phyloP scores from a whole-genome alignment of 1,140 invertebrate genomes.

The Paraescarpia echinospica region DNA sequence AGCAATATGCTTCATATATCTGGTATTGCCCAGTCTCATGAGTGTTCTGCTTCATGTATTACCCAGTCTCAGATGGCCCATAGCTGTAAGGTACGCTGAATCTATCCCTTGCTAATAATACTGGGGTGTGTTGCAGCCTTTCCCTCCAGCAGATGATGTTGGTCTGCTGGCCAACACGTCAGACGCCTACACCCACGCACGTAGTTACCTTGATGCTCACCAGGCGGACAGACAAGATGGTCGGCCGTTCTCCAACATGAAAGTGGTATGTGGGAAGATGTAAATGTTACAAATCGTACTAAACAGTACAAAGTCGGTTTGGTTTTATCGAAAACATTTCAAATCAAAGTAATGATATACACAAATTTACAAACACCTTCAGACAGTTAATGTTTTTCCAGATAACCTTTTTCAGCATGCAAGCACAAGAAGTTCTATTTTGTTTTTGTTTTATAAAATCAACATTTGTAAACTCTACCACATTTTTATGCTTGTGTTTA shows the following conservation, averaged over 20 bases:
- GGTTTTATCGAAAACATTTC: too few species aligned
- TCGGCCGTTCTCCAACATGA: constrained; percentile 23
- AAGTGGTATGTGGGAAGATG: constrained; percentile 31
- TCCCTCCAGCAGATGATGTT: constrained; percentile 62
- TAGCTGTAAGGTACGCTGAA: not conserved
- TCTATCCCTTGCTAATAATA: constrained; percentile 22
- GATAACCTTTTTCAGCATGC: too few species aligned
- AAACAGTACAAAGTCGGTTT: not conserved
- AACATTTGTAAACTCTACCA: too few species aligned
- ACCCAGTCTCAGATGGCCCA: too few species aligned
- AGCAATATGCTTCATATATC: too few species aligned
- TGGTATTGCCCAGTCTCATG: too few species aligned
- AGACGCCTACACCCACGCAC: constrained; percentile 69
- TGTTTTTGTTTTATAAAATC: too few species aligned
- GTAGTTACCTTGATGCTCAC: constrained; percentile 58
- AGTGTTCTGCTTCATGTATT: too few species aligned
- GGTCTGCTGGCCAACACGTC: constrained; percentile 64
- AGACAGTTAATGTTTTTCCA: too few species aligned
- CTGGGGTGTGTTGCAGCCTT: constrained; percentile 62
- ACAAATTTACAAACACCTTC: too few species aligned
- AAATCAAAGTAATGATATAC: too few species aligned
- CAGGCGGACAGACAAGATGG: constrained; percentile 19
- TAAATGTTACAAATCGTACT: not conserved
- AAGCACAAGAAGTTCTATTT: too few species aligned
- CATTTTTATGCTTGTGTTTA: constrained; percentile 9